phyloP scores from a whole-genome alignment of 2,113 vertebrate genomes.

The Passer montanus region DNA sequence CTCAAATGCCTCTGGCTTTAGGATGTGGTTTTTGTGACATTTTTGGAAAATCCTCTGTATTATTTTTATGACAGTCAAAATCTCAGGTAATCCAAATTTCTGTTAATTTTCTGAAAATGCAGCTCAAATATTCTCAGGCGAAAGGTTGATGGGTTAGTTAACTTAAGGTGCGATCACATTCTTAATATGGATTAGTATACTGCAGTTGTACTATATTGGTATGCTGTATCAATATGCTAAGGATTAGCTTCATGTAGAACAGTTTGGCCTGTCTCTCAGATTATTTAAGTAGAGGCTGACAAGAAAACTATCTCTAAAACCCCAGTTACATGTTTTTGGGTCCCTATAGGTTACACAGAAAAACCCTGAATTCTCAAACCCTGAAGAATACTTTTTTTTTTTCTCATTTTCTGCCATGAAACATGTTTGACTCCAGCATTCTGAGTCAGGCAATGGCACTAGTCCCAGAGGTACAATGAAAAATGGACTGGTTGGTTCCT shows the following conservation, averaged over 20 bases:
- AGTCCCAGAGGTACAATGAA: neutral
- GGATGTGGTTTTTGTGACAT: neutral
- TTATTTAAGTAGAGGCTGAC: neutral
- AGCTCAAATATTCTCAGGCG: neutral
- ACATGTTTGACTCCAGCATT: neutral
- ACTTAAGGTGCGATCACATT: neutral
- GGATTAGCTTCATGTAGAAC: neutral
- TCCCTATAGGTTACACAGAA: too few relatives aligned
- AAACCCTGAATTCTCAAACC: neutral
- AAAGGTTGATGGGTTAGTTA: neutral
- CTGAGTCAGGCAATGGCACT: neutral
- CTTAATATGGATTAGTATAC: neutral
- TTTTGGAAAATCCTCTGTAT: neutral
- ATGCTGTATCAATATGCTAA: too few relatives aligned
- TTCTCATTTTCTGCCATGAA: neutral
- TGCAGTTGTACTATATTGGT: neutral
- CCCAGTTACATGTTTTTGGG: neutral
- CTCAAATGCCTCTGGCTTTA: neutral
- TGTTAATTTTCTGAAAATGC: neutral
- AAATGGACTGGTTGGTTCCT: neutral
- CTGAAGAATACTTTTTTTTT: neutral
- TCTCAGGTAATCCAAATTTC: neutral
- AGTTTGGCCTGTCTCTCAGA: neutral
- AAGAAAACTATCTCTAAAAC: neutral
- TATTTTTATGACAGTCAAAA: neutral